These are phyloP conservation scores for Protosalanx chinensis DNA, from an alignment of 2,797 vertebrate genomes.

Conservation along the genomic window DNA sequence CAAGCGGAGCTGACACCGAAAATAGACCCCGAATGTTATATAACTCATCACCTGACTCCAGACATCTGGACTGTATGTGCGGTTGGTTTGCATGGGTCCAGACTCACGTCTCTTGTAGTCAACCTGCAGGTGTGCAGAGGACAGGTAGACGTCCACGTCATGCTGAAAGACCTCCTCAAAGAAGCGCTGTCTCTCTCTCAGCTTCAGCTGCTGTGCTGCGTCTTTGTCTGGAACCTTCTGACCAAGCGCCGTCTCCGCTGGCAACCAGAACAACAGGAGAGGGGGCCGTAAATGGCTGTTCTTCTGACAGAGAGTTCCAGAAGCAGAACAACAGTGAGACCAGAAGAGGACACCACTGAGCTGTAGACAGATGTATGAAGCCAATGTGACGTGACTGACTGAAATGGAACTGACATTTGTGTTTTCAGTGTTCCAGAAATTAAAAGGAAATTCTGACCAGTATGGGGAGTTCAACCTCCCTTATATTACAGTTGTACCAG, in stretches of 20 bases:
- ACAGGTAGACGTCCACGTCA: constrained; percentile 88
- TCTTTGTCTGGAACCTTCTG: constrained; percentile 76
- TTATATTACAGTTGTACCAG: no score
- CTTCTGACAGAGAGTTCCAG: no score
- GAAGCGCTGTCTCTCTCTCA: constrained; percentile 89
- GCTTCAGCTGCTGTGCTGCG: constrained; percentile 80
- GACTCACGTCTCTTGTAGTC: constrained; percentile 89
- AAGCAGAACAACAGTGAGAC: constrained; percentile 2
- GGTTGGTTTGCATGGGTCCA: neutral
- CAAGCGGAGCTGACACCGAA: constrained; percentile 65
- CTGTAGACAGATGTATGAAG: neutral
- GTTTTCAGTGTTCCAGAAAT: no score
- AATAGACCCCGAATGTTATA: neutral
- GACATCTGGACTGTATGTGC: neutral
- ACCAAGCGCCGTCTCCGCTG: constrained; percentile 77
- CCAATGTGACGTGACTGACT: neutral
- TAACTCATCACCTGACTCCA: neutral
- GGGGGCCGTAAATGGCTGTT: neutral
- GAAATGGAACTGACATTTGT: no score
- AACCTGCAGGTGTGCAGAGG: constrained; percentile 86
- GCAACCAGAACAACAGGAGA: constrained; percentile 15
- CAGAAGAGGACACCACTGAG: constrained; percentile 57
- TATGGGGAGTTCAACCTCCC: no score
- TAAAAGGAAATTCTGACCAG: no score
- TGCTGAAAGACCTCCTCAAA: constrained; percentile 97